Percentiles rank a stretch among this genome's conserved stretches.
These are phyloP conservation scores for Phyllotis vaccarum DNA, from an alignment of 2,797 vertebrate species.

Conservation along the genomic window DNA sequence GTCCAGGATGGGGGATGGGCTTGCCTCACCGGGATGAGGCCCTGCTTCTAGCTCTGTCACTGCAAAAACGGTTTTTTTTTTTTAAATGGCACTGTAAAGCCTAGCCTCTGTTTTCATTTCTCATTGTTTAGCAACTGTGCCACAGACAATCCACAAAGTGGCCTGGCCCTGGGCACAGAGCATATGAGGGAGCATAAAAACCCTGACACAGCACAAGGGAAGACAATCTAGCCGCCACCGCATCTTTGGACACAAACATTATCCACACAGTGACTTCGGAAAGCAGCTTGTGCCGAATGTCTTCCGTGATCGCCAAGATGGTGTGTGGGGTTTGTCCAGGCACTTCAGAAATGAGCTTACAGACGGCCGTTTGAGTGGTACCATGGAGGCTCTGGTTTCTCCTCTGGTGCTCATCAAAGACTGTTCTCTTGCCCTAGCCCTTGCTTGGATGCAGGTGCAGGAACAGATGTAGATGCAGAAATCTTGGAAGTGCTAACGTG, in stretches of 20 bases:
- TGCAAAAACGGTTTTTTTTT: neutral
- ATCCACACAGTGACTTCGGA: neutral
- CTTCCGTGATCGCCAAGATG: neutral
- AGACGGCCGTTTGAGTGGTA: neutral
- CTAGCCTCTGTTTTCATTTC: neutral
- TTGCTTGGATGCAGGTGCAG: neutral
- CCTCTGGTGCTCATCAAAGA: neutral
- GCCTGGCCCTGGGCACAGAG: neutral
- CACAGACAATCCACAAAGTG: too few relatives aligned
- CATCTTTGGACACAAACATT: constrained; percentile 2
- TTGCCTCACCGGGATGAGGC: too few relatives aligned
- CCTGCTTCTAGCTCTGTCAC: neutral
- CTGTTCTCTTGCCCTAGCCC: neutral
- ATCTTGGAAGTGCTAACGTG: neutral
- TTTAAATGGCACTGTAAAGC: constrained; percentile 24
- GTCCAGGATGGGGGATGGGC: neutral
- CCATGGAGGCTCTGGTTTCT: neutral
- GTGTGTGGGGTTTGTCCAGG: neutral
- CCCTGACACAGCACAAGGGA: neutral
- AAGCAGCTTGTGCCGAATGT: neutral
- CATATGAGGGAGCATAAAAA: neutral
- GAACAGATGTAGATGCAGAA: neutral
- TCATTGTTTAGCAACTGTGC: neutral
- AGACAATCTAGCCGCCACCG: neutral
- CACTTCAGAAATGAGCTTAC: neutral